These are phyloP conservation scores for Ammodytes dubius DNA, from an alignment of 2,113 vertebrate species.

Conservation along the genomic window DNA sequence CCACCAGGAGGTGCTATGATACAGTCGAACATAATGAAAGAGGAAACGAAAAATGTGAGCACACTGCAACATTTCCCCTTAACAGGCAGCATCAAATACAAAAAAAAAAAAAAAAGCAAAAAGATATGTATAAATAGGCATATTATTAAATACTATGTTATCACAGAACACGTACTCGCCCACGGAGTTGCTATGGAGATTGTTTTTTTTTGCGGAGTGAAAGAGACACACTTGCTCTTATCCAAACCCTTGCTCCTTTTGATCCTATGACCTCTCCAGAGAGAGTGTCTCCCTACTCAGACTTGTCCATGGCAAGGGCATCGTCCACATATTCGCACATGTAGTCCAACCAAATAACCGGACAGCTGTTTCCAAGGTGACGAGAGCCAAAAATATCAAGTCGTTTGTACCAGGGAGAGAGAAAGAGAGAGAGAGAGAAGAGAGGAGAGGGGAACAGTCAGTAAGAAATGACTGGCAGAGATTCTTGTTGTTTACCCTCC, in stretches of 20 bases:
- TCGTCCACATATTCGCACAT: conserved; percentile 89
- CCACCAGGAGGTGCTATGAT: conserved; percentile 79
- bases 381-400: conserved; percentile 86
- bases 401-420: conserved; percentile 84
- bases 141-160: conserved; percentile 81
- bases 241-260: conserved; percentile 47
- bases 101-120: conserved; percentile 32
- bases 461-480: conserved; percentile 82
- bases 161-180: conserved; percentile 68
- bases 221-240: conserved; percentile 23
- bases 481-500: conserved; percentile 73
- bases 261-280: conserved; percentile 77
- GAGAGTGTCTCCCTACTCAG: conserved; percentile 78
- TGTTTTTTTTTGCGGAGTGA: conserved; percentile 49
- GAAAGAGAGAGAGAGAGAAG: conserved; percentile 8
- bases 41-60: conserved; percentile 45
- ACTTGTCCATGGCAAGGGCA: conserved; percentile 87
- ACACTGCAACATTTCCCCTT: conserved; percentile 55
- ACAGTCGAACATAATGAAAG: conserved; percentile 67
- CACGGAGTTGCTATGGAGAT: conserved; percentile 63
- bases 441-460: conserved; percentile 74
- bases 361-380: conserved; percentile 98
- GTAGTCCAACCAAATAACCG: conserved; percentile 74
- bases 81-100: conserved; percentile 61
- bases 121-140: conserved; percentile 81